A percentile compares a stretch with the other conserved stretches of the same genome.
Evolutionary conservation across 1,140 invertebrate species (phyloP).

Genomic region (Apis florea): DNA sequence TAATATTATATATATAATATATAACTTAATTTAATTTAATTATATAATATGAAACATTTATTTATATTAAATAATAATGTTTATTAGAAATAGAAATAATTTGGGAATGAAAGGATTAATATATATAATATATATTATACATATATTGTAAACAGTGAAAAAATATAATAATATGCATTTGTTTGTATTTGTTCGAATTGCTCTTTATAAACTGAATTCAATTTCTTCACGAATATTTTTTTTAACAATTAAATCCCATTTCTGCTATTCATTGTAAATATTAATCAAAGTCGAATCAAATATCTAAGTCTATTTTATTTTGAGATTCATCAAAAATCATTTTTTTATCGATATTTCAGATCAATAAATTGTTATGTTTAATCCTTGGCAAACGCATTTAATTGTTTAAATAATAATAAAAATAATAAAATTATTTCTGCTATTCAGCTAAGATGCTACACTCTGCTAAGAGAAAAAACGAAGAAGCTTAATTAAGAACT

Average conservation of each 20-base stretch:
- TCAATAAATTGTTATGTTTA: not conserved
- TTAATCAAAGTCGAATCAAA: not conserved
- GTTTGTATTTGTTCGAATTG: not conserved
- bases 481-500: not conserved
- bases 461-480: not conserved
- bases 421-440: not conserved
- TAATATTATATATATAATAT: too few species aligned
- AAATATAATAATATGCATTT: not conserved
- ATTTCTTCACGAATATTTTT: not conserved
- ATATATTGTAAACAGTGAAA: too few species aligned
- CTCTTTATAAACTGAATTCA: too few species aligned
- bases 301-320: not conserved
- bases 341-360: too few species aligned
- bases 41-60: too few species aligned
- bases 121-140: not conserved
- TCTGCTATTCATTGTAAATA: not conserved
- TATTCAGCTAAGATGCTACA: too few species aligned
- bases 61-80: too few species aligned
- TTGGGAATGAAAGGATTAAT: not conserved
- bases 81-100: too few species aligned
- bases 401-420: not conserved
- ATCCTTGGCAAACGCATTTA: not conserved
- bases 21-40: too few species aligned
- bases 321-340: not conserved
- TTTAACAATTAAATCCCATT: not conserved